Conservation (phyloP, 2,113 vertebrate genomes). For the Phyllostomus hastatus region DNA sequence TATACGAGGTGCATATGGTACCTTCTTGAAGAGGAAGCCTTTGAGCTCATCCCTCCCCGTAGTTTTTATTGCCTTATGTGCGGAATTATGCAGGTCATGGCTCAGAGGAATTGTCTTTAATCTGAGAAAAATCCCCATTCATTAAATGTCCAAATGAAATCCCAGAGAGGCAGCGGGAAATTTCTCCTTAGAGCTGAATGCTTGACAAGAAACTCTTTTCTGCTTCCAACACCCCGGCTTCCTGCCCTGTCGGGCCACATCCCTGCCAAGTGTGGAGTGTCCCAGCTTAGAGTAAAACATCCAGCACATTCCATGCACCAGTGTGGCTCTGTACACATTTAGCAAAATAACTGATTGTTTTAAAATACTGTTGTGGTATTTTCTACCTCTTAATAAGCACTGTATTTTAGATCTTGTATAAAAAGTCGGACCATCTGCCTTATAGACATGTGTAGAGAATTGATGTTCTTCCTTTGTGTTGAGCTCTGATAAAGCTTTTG, state of each 20-base stretch:
- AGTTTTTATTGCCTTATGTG: conserved; percentile 67
- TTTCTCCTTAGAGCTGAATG: conserved; percentile 53
- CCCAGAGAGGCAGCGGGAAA: conserved; percentile 24
- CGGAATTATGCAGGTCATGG: not conserved
- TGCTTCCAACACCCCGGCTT: not conserved
- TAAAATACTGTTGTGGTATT: conserved; percentile 77
- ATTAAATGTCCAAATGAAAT: conserved; percentile 51
- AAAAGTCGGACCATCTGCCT: conserved; percentile 81
- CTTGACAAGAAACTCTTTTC: conserved; percentile 58
- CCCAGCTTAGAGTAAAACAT: conserved; percentile 42
- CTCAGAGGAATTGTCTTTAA: conserved; percentile 39
- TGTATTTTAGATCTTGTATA: conserved; percentile 78
- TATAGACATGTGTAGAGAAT: conserved; percentile 78
- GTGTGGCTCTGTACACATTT: conserved; percentile 70
- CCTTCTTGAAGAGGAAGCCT: conserved; percentile 53
- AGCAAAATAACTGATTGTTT: conserved; percentile 70
- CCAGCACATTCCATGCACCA: conserved; percentile 49
- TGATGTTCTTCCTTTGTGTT: conserved; percentile 69
- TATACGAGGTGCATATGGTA: conserved; percentile 11
- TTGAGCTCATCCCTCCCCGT: not conserved
- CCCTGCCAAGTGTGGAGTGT: not conserved
- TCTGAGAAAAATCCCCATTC: conserved; percentile 44
- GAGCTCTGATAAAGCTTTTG: conserved; percentile 61
- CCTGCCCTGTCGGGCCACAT: not conserved
- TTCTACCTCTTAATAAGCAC: conserved; percentile 83